Conservation (phyloP, 2,888 invertebrate genomes). For the Megamerina dolium region DNA sequence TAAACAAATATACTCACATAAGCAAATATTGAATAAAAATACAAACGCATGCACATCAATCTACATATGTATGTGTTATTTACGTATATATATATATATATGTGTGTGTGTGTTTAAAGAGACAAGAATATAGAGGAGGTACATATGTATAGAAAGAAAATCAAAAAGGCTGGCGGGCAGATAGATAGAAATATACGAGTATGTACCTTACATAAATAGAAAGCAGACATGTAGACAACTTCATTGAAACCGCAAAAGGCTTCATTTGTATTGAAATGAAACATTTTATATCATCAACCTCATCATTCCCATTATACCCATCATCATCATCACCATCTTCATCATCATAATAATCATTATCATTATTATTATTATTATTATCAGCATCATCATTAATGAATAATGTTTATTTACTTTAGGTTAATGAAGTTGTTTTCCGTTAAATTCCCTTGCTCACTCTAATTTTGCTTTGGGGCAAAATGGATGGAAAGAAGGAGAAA, state of each 20-base stretch:
- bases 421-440: conserved; percentile 25
- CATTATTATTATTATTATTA: background rate
- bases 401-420: conserved; percentile 21
- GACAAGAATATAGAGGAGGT: too few species aligned
- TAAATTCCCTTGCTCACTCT: conserved; percentile 23
- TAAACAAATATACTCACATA: conserved; percentile 35
- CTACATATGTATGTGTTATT: too few species aligned
- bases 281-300: conserved; percentile 9
- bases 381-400: too few species aligned
- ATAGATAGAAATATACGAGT: too few species aligned
- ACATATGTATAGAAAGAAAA: too few species aligned
- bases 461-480: conserved; percentile 6
- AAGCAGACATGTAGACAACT: too few species aligned
- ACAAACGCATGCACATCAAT: conserved; percentile 13
- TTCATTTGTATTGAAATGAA: conserved; percentile 16
- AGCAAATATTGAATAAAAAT: conserved; percentile 19
- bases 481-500: too few species aligned
- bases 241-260: background rate
- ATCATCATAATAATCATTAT: background rate
- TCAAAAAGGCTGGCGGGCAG: conserved; percentile 5
- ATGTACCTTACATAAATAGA: too few species aligned
- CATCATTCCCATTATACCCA: background rate
- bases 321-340: background rate
- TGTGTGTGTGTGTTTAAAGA: too few species aligned
- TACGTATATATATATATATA: too few species aligned